Base-by-base conservation (phyloP, 1,140 invertebrate species). In the Melipona quadrifasciata region DNA sequence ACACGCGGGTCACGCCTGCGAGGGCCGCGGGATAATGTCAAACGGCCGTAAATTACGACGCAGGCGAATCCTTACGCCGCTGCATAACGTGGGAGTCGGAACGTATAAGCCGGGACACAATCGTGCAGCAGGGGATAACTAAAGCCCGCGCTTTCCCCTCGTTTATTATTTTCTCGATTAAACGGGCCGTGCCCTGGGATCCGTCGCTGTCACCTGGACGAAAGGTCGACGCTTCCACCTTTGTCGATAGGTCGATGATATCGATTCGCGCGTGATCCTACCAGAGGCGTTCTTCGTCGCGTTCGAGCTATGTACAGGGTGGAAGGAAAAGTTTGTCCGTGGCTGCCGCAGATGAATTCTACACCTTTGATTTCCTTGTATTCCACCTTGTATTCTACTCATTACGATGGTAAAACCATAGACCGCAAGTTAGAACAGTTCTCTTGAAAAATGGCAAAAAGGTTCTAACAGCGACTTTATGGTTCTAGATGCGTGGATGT, bases 11-110 rank as follows among this genome's bases (percentile, higher is more conserved):
- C 92, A 92, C 91, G 92, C 92, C 91, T 92, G 89, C 88, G 67
- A 84, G 84, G 88, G 90, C 89, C 90, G 87, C 91, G 87, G 92
- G 91, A 93, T 92, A 93, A 93, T 92, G 91, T 92, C 91, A 91
- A 93, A 92, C 90, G 90, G 85, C 87, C 87, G 91, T 92, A 93
- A 93, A 93, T 92, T 93, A 93, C 90, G 87, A 82, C 74, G 72
- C n/a, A 68, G 72, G 82, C 70, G 83, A 84, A 84, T 84, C 83
- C 61, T 84, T 31, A 31, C 58, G n/a, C 39, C 27, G 82, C 82
- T 70, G 34, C 67, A 80, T 57, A 90, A 92, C 88, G 90, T 91
- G 90, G 90, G 89, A 92, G 90, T 91, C 87, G 31, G 76, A 80
- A 39, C 76, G 68, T 51, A 31, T 31, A 72, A 77, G 57, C 6